A percentile compares a stretch with the other conserved stretches of the same genome.
These are phyloP conservation scores for Cerceris ruficornis DNA, from an alignment of 2,888 invertebrate species.

Conservation along the genomic window DNA sequence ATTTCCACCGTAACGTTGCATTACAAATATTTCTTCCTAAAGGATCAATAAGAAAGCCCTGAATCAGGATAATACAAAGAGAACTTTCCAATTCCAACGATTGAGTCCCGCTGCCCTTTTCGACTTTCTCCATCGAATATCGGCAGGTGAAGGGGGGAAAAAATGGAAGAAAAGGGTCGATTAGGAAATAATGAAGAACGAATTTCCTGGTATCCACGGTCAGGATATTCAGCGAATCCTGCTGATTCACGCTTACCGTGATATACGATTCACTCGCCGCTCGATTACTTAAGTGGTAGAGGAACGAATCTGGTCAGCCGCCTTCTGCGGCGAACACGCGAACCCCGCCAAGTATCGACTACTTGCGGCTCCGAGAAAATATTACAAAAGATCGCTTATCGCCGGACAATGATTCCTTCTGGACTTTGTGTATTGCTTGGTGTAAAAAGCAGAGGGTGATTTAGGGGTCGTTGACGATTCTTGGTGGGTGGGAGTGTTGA, in stretches of 20 bases:
- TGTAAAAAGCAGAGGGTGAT: no score
- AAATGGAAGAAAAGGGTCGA: not conserved
- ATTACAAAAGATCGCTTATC: slow-evolving; percentile 47
- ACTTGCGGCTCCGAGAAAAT: slow-evolving; percentile 27
- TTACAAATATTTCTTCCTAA: no score
- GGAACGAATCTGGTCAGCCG: slow-evolving; percentile 64
- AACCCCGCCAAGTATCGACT: slow-evolving; percentile 53
- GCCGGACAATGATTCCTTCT: not conserved
- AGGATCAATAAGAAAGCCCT: no score
- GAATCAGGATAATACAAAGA: no score
- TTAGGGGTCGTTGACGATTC: no score
- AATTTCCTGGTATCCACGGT: not conserved
- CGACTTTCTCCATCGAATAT: no score
- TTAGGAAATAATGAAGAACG: not conserved
- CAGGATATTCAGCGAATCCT: slow-evolving; percentile 36
- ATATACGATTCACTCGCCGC: slow-evolving; percentile 47
- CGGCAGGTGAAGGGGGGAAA: not conserved
- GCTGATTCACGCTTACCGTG: slow-evolving; percentile 60
- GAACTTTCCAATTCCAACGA: no score
- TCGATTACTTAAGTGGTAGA: slow-evolving; percentile 64
- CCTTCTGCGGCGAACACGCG: slow-evolving; percentile 45
- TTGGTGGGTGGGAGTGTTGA: no score
- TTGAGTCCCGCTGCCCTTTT: no score
- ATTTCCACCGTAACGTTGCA: no score
- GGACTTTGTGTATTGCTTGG: no score